Conservation (phyloP, 2,113 vertebrate species). For the Bujurquina vittata region DNA sequence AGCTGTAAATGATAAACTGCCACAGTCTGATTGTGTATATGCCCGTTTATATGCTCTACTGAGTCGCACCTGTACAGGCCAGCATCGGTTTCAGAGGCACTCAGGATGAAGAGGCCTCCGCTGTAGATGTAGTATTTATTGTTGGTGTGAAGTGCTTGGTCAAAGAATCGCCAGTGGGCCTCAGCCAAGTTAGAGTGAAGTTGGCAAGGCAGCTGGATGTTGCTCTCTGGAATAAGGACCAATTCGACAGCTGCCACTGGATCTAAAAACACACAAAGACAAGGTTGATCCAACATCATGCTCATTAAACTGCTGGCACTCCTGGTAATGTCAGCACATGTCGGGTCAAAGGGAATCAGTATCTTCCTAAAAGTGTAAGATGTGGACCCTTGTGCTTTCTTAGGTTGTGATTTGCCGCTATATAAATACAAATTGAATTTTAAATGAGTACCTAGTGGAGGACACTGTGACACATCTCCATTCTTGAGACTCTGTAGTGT, state of each 20-base stretch:
- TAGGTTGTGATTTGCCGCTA: neutral
- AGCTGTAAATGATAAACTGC: constrained; percentile 61
- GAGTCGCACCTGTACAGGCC: constrained; percentile 77
- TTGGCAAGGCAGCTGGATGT: constrained; percentile 65
- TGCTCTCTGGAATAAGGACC: constrained; percentile 66
- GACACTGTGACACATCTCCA: constrained; percentile 75
- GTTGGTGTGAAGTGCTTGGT: constrained; percentile 47
- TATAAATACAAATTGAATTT: neutral
- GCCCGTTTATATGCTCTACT: constrained; percentile 59
- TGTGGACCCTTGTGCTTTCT: neutral
- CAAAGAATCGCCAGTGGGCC: constrained; percentile 68
- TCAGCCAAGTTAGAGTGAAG: constrained; percentile 78
- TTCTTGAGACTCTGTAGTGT: constrained; percentile 78
- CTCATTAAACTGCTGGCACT: neutral
- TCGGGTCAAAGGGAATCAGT: neutral
- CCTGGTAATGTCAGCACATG: neutral
- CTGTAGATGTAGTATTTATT: constrained; percentile 70
- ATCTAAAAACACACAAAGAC: constrained; percentile 58
- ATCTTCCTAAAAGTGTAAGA: neutral
- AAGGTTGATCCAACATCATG: neutral
- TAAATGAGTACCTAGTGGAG: constrained; percentile 60
- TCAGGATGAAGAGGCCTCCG: constrained; percentile 70
- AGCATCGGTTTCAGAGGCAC: constrained; percentile 38
- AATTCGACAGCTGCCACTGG: constrained; percentile 37
- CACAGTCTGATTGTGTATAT: constrained; percentile 50